These are phyloP conservation scores for Bilobella aurantiaca DNA, from an alignment of 1,140 invertebrate species.

Conservation along the genomic window DNA sequence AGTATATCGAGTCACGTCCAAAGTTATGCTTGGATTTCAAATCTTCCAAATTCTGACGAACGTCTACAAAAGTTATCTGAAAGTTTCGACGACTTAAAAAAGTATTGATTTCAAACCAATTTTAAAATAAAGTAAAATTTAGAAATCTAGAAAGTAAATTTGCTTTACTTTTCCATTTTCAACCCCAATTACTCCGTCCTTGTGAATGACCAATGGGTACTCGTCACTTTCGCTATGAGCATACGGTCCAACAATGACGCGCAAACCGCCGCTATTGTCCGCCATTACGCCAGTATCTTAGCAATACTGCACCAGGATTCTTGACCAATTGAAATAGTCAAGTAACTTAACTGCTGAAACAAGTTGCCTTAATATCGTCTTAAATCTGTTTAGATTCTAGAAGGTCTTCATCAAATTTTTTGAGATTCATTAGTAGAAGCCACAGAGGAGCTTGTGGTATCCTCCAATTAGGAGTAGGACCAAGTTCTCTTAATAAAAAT, in stretches of 20 bases:
- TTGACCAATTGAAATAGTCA: background rate
- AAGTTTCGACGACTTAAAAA: background rate
- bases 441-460: too few species aligned
- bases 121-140: background rate
- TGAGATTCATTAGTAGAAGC: too few species aligned
- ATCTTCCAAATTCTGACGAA: slow-evolving; percentile 36
- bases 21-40: slow-evolving; percentile 37
- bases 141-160: slow-evolving; percentile 7
- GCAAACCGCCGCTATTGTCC: background rate
- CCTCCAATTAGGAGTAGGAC: too few species aligned
- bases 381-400: too few species aligned
- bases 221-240: slow-evolving; percentile 25
- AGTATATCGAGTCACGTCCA: slow-evolving; percentile 35
- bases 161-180: slow-evolving; percentile 41
- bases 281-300: background rate
- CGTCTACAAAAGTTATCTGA: slow-evolving; percentile 37
- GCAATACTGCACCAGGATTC: background rate
- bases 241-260: slow-evolving; percentile 29
- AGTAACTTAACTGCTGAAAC: too few species aligned
- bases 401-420: too few species aligned
- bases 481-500: too few species aligned
- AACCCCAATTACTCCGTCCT: slow-evolving; percentile 42
- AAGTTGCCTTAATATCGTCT: too few species aligned
- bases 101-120: background rate
- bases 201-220: slow-evolving; percentile 21